Evolutionary conservation across 2,888 invertebrate genomes (phyloP), one percentile per base, ranked within the genome.

Genomic region (Arctia plantaginis): DNA sequence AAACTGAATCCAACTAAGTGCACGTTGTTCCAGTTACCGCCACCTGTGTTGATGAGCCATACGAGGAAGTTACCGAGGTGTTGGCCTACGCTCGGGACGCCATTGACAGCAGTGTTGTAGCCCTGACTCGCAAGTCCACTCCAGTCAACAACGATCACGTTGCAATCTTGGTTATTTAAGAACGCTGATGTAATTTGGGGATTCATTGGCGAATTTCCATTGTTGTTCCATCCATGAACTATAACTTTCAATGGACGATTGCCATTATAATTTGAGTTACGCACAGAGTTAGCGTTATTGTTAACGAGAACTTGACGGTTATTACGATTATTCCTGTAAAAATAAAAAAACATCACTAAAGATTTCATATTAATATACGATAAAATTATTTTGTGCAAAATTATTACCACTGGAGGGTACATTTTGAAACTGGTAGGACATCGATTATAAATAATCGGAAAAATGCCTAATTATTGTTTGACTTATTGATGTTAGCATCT

Each of bases 1-100:
- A 94, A 89, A 83, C 95, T 94, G 89, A 91, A 91, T 39, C 95
- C 95, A 41, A 94, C 87, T 41, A 95, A 81, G 77, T 95, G 95
- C 3, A 94, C 85, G 44, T 90, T 90, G 77, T 90, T 89, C 90
- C 91, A 93, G 81, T 91, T 90, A 13, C 92, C 92, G 33, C 94
- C 94, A 10, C 86, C 88, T 0, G 81, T 91, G 69, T 86, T 88
- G 73, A 91, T 86, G 33, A 94, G 89, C 91, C 92, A 93, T 27
- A 85, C 80, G 7, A 95, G 69, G 82, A 93, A 93, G 79, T 90
- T 88, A 10, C 91, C 94, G 1, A 94, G 85, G 68, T 85, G 86
- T 65, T 88, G 84, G 2, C 93, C 94, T 3, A 93, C 89, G 62
- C 81, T 66, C 3, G 92, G 91, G 1, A 92, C 92, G 15, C 90